Evolutionary conservation across 1,140 invertebrate species (phyloP).

Genomic region (Temnothorax nylanderi): DNA sequence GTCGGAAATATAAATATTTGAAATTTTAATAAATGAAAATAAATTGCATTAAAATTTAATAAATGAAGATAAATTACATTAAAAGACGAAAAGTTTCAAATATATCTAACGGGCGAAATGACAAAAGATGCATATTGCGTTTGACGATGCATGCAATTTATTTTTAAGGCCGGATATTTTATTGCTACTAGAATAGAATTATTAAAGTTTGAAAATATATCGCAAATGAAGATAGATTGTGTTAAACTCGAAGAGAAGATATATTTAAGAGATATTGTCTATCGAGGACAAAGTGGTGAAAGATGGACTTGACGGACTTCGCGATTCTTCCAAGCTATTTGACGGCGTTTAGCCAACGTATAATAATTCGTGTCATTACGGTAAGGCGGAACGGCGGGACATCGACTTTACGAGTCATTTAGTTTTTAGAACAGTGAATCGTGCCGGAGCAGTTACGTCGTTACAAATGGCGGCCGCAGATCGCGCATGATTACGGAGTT

Average conservation of each 20-base stretch:
- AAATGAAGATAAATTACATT: slow-evolving; percentile 4
- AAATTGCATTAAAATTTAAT: not conserved
- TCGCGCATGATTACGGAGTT: slow-evolving; percentile 43
- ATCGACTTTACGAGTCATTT: slow-evolving; percentile 59
- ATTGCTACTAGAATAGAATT: not conserved
- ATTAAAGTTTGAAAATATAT: slow-evolving; percentile 25
- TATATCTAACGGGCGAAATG: not conserved
- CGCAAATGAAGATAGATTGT: slow-evolving; percentile 10
- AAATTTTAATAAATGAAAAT: not conserved
- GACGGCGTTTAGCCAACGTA: slow-evolving; percentile 35
- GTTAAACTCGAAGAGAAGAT: not conserved
- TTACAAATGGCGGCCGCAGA: slow-evolving; percentile 52
- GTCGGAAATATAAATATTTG: not conserved
- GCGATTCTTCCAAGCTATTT: slow-evolving; percentile 52
- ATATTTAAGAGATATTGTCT: slow-evolving; percentile 1
- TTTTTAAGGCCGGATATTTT: not conserved
- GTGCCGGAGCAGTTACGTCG: slow-evolving; percentile 27
- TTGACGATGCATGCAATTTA: not conserved
- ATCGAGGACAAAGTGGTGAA: not conserved
- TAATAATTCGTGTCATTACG: slow-evolving; percentile 52
- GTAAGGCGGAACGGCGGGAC: slow-evolving; percentile 13
- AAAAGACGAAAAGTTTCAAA: slow-evolving; percentile 6
- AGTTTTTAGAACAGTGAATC: slow-evolving; percentile 55
- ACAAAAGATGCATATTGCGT: not conserved
- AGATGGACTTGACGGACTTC: not conserved